A percentile compares a stretch with the other conserved stretches of the same genome.
Conservation (phyloP, 1,140 invertebrate genomes). For the Drosophila persimilis region DNA sequence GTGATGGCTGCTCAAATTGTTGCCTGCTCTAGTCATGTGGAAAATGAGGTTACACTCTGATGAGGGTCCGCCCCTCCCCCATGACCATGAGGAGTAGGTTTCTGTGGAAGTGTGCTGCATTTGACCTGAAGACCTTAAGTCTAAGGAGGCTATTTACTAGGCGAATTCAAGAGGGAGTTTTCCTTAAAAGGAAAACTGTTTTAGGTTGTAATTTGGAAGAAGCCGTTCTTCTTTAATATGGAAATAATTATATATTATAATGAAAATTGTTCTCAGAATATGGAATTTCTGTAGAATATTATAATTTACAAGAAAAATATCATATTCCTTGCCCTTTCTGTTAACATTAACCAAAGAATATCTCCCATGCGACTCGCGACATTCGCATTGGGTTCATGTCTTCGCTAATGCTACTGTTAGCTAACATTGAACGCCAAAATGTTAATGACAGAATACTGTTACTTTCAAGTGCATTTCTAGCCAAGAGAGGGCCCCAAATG, state of each 20-base stretch:
- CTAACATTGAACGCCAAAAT: neutral
- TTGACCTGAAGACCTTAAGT: no score
- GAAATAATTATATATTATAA: no score
- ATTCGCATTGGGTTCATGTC: constrained; percentile 32
- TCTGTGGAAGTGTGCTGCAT: no score
- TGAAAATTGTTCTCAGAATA: no score
- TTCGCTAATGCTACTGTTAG: constrained; percentile 39
- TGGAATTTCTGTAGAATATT: neutral
- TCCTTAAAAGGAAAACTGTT: no score
- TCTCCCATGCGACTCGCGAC: constrained; percentile 43
- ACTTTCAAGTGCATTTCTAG: neutral
- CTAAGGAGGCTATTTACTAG: no score
- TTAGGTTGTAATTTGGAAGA: no score
- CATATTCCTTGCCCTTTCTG: neutral
- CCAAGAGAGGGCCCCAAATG: no score
- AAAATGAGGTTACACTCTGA: constrained; percentile 35
- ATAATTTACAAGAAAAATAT: neutral
- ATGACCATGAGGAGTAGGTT: neutral
- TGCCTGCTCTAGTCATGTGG: constrained; percentile 19
- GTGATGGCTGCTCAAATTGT: constrained; percentile 28
- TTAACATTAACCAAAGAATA: neutral
- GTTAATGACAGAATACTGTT: neutral
- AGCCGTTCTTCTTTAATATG: no score
- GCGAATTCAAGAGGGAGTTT: no score
- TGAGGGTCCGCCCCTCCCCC: neutral